Conservation (phyloP, 1,140 invertebrate species). For the Drosophila busckii region DNA sequence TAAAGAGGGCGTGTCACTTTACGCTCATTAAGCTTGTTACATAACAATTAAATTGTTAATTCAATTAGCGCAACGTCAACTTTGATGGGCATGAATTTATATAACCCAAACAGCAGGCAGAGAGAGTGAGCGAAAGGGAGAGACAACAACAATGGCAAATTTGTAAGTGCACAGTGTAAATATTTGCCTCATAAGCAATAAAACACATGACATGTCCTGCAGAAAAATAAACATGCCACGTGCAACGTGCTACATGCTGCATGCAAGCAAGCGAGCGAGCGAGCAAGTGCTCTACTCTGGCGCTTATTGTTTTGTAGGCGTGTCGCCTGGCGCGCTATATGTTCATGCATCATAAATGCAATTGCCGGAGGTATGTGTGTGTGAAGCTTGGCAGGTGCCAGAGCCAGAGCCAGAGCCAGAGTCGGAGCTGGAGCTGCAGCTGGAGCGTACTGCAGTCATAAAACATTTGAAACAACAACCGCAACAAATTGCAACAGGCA, state of each 20-base stretch:
- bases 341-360: slow-evolving; percentile 75
- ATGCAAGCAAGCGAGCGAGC: slow-evolving; percentile 17
- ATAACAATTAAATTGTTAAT: slow-evolving; percentile 66
- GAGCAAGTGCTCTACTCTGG: neutral
- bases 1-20: too few relatives aligned
- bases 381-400: slow-evolving; percentile 2
- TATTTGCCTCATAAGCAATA: slow-evolving; percentile 49
- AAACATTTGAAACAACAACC: slow-evolving; percentile 58
- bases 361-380: slow-evolving; percentile 28
- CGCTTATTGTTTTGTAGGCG: slow-evolving; percentile 19
- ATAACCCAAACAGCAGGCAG: neutral
- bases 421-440: too few relatives aligned
- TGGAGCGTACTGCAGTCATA: slow-evolving; percentile 60
- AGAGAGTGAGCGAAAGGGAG: neutral
- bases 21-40: too few relatives aligned
- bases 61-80: slow-evolving; percentile 60
- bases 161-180: slow-evolving; percentile 21
- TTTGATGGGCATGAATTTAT: slow-evolving; percentile 8
- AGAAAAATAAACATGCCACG: slow-evolving; percentile 56
- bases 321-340: slow-evolving; percentile 47
- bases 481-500: slow-evolving; percentile 65
- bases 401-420: slow-evolving; percentile 3
- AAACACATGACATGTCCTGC: slow-evolving; percentile 51
- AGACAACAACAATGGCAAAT: slow-evolving; percentile 14
- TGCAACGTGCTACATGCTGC: slow-evolving; percentile 22